phyloP scores from a whole-genome alignment of 2,113 vertebrate genomes.

The Microcebus griseorufus region DNA sequence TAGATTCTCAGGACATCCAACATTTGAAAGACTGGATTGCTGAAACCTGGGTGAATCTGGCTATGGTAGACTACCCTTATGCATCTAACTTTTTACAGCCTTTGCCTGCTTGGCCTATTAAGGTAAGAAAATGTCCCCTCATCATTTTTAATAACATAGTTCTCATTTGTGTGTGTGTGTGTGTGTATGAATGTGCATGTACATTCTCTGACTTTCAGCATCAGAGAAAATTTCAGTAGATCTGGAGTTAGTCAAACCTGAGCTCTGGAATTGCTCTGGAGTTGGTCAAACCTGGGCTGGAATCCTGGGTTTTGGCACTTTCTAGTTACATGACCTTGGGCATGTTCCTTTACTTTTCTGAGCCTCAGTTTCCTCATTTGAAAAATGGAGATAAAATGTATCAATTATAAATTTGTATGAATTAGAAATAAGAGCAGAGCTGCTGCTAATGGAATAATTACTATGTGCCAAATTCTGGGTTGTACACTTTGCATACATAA shows the following conservation, averaged over 20 bases:
- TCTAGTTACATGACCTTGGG: background rate
- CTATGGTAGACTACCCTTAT: slow-evolving; percentile 98
- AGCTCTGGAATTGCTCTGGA: background rate
- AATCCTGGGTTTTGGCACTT: background rate
- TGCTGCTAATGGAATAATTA: slow-evolving; percentile 17
- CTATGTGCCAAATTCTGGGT: background rate
- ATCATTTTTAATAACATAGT: background rate
- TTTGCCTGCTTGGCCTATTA: slow-evolving; percentile 94
- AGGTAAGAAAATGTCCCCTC: slow-evolving; percentile 84
- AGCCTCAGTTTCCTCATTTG: slow-evolving; percentile 17
- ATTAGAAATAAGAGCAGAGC: slow-evolving; percentile 18
- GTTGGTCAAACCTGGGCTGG: background rate
- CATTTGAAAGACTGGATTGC: slow-evolving; percentile 93
- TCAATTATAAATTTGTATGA: background rate
- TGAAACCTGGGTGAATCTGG: slow-evolving; percentile 96
- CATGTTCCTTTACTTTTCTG: background rate
- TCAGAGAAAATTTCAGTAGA: background rate
- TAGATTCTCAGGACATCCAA: slow-evolving; percentile 84
- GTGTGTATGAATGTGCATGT: background rate
- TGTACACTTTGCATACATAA: background rate
- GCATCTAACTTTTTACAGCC: slow-evolving; percentile 93
- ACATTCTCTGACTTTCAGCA: slow-evolving; percentile 12
- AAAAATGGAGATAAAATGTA: slow-evolving; percentile 4
- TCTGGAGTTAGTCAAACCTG: background rate
- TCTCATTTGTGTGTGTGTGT: background rate